Evolutionary conservation across 1,140 invertebrate genomes (phyloP).

Genomic region (Propsilocerus akamusi): DNA sequence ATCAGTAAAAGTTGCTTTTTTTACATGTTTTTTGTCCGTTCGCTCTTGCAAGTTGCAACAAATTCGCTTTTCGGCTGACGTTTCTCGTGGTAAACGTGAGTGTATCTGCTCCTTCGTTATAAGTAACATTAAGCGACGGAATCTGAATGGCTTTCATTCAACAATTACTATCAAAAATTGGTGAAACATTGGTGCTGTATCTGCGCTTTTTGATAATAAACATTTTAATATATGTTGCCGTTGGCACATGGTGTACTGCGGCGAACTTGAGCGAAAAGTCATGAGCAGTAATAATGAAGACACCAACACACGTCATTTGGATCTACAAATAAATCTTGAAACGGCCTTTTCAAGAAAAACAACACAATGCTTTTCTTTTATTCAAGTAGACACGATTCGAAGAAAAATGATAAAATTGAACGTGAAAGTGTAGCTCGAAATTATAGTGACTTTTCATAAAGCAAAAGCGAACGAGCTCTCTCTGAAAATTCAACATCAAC

Average conservation of each 20-base stretch:
- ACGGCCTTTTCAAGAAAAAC: no score
- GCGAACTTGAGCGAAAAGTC: neutral
- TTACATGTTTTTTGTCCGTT: neutral
- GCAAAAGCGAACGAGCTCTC: no score
- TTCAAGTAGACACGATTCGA: neutral
- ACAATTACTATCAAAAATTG: neutral
- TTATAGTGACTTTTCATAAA: no score
- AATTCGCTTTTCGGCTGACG: neutral
- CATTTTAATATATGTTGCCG: neutral
- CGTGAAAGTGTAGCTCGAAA: constrained; percentile 1
- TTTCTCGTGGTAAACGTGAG: no score
- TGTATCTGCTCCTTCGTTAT: neutral
- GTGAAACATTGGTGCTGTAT: neutral
- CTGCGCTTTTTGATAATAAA: neutral
- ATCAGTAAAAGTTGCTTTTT: neutral
- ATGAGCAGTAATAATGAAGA: no score
- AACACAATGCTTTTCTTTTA: no score
- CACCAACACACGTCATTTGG: neutral
- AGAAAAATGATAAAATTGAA: neutral
- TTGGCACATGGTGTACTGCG: neutral
- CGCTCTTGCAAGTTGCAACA: neutral
- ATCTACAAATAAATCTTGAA: constrained; percentile 3
- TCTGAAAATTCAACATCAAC: no score
- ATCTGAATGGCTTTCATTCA: neutral
- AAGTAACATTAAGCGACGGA: neutral